Evolutionary conservation across 2,888 invertebrate species (phyloP), one percentile per base, ranked within the genome.

Genomic region (Mesopsocus fuscifrons): DNA sequence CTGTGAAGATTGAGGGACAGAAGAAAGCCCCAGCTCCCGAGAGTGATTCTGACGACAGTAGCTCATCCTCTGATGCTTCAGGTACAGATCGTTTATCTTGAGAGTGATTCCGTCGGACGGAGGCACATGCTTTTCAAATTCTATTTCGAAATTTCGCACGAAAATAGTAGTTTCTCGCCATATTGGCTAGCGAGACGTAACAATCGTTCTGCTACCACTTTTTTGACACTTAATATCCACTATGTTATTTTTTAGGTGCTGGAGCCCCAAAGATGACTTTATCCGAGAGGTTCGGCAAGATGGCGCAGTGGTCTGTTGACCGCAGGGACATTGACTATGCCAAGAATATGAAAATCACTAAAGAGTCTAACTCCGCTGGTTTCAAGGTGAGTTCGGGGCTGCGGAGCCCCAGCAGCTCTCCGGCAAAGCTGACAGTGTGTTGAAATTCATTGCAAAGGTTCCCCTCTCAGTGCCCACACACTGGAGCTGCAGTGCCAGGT

Each of bases 231-330:
- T n/a, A n/a, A n/a, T n/a, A n/a, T n/a, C n/a, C n/a, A n/a, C n/a
- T n/a, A n/a, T n/a, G 11, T 26, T 26, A 9, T 26, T 26, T 26
- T 26, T 26, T 11, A 1, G 73, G 74, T 17, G 72, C 73, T 41
- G 74, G 60, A 33, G 63, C 61, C 42, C 59, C 56, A 52, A 70
- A 74, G 46, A 62, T 88, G 55, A 85, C 85, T 1, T 65, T 88
- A 11, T 87, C 85, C 0, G 87, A 88, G 61, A 69, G 69, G 17
- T 88, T 88, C 62, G 87, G 87, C 48, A 87, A 87, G 67, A 84
- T 88, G 75, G 87, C 87, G 17, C 87, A 87, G 56, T 85, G 85
- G 83, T 82, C 82, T 47, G 78, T 81, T 2, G 85, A 85, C 59
- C 68, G 87, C 9, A 71, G 78, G n/a, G 79, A 84, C 42, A 77